Evolutionary conservation across 35 echinoderm and acorn worm genomes (phyloP), one percentile per base, ranked within the genome.

Genomic region (Strongylocentrotus purpuratus): DNA sequence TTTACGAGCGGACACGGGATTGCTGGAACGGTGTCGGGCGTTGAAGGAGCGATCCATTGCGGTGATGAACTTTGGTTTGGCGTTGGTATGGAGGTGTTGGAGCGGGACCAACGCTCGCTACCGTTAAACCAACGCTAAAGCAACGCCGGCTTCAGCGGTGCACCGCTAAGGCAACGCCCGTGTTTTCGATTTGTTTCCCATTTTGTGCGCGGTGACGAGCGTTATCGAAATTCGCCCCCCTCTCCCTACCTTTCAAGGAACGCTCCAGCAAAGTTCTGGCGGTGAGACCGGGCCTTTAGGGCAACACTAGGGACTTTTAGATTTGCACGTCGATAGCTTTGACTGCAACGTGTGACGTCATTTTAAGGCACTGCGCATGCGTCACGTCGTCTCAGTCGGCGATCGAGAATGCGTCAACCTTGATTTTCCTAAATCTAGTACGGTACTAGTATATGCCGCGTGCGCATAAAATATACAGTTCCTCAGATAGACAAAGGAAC

Each of bases 101-200:
- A 89, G 87, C 87, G 33, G 31, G 31, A 86, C 85, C 87, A 89
- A 89, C 87, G 87, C 87, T 89, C 87, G 87, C 87, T 41, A 89
- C 87, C 87, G 87, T 89, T 89, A 89, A 89, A 89, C 87, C 87
- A 89, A 89, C 87, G 87, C 87, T 89, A 89, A 89, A 89, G 87
- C 87, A 45, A 89, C 87, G 87, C 87, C 33, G 87, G 87, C 33
- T 89, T 89, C 87, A 89, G 87, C 87, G 87, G 87, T 89, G 87
- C 87, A 89, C 87, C 87, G 87, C 33, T 89, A 18, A 89, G 87
- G 87, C 87, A 89, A 89, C 87, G 87, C 87, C 87, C 45, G 13
- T 89, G 87, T 45, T 89, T 89, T 89, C 87, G 32, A 41, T 89
- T 89, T 89, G 14, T 86, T 86, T 15, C 33, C 85, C 85, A 86